Evolutionary conservation across 2,888 invertebrate species (phyloP).

Genomic region (Drosophila siamana): DNA sequence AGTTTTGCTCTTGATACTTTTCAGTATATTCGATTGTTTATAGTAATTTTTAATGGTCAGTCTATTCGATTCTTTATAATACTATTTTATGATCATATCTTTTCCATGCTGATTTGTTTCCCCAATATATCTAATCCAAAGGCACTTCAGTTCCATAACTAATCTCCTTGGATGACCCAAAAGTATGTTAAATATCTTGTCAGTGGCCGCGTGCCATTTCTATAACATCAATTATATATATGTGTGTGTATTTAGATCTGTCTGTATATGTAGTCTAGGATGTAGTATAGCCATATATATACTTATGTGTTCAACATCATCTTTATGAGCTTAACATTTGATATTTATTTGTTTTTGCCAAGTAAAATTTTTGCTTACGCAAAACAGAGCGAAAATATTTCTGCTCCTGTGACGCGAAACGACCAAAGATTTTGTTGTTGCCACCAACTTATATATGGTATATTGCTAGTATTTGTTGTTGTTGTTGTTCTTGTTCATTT

Average conservation of each 20-base stretch:
- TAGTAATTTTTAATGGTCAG: no score
- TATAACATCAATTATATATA: slow-evolving; percentile 17
- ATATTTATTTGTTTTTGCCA: slow-evolving; percentile 77
- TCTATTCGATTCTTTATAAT: no score
- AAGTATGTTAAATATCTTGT: slow-evolving; percentile 27
- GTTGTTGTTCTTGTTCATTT: slow-evolving; percentile 26
- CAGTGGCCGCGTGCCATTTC: slow-evolving; percentile 45
- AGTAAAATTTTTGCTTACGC: slow-evolving; percentile 66
- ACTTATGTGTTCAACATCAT: slow-evolving; percentile 34
- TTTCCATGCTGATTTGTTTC: background rate
- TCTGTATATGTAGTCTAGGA: background rate
- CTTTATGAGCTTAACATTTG: slow-evolving; percentile 71
- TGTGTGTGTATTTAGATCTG: slow-evolving; percentile 1
- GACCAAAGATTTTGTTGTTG: slow-evolving; percentile 40
- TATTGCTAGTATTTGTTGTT: slow-evolving; percentile 14
- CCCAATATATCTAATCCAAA: background rate
- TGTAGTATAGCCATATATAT: background rate
- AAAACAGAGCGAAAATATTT: slow-evolving; percentile 58
- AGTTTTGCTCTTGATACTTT: no score
- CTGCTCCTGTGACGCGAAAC: slow-evolving; percentile 61
- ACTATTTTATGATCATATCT: no score
- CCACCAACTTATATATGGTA: slow-evolving; percentile 33
- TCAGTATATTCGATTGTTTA: no score
- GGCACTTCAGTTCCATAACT: background rate
- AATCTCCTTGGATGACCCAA: slow-evolving; percentile 5